A percentile compares a stretch with the other conserved stretches of the same genome.
Evolutionary conservation across 1,140 invertebrate species (phyloP).

Genomic region (Pogonus chalceus): DNA sequence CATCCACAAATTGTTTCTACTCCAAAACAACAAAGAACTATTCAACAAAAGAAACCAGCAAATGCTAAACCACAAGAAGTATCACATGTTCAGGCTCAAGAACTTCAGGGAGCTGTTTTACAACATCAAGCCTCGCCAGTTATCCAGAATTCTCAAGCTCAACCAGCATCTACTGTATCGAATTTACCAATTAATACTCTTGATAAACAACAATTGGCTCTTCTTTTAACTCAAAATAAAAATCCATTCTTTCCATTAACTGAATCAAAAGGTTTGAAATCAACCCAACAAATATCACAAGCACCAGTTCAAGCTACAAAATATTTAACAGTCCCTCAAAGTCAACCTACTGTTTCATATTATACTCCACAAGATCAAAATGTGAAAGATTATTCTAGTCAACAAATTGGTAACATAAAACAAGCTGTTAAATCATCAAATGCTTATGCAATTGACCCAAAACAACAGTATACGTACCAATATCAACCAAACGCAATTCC

Average conservation of each 20-base stretch:
- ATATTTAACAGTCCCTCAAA: not conserved
- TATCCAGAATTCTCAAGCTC: not conserved
- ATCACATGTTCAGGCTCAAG: not conserved
- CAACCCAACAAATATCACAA: not conserved
- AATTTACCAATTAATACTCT: not conserved
- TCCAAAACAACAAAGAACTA: not conserved
- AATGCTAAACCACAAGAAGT: not conserved
- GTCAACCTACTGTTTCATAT: not conserved
- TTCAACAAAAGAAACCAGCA: not conserved
- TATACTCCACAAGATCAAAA: not conserved
- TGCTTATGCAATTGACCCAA: not conserved
- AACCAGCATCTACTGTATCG: not conserved
- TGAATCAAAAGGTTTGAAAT: not conserved
- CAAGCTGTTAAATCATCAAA: not conserved
- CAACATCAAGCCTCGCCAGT: not conserved
- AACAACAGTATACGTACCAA: not conserved
- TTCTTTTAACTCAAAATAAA: not conserved
- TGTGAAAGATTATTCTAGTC: not conserved
- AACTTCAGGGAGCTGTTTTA: not conserved
- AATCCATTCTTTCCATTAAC: not conserved
- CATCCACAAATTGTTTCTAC: not conserved
- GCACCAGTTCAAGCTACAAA: not conserved
- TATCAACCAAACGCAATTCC: not conserved
- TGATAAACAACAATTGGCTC: not conserved
- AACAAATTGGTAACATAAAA: not conserved